phyloP scores from a whole-genome alignment of 1,140 invertebrate species.

The Plectus sambesii region DNA sequence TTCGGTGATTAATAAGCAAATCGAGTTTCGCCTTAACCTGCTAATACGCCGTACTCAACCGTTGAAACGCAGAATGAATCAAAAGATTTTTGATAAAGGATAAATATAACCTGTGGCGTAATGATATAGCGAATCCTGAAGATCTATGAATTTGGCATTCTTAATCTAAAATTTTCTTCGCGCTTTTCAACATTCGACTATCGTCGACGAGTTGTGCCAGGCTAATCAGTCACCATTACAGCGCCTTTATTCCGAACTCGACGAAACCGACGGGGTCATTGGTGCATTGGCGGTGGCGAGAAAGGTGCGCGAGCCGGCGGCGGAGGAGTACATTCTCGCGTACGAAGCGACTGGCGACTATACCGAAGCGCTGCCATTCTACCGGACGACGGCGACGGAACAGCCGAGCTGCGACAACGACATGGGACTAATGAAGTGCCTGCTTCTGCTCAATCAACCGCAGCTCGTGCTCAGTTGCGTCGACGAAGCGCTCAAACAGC shows the following conservation, averaged over 20 bases:
- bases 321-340: constrained; percentile 51
- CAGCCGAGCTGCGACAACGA: constrained; percentile 45
- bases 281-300: constrained; percentile 49
- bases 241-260: constrained; percentile 53
- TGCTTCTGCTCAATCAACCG: constrained; percentile 52
- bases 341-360: constrained; percentile 51
- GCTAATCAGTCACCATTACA: constrained; percentile 35
- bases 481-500: constrained; percentile 45
- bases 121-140: too few species aligned
- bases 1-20: too few species aligned
- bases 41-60: too few species aligned
- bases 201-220: too few species aligned
- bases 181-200: too few species aligned
- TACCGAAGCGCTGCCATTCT: constrained; percentile 53
- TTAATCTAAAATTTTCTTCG: too few species aligned
- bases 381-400: constrained; percentile 45
- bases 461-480: constrained; percentile 48
- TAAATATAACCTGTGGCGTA: too few species aligned
- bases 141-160: too few species aligned
- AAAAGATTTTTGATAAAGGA: too few species aligned
- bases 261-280: constrained; percentile 55
- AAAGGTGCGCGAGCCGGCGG: constrained; percentile 46
- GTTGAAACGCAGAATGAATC: too few species aligned
- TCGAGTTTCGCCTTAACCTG: too few species aligned
- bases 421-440: constrained; percentile 47